Conservation (phyloP, 1,140 invertebrate genomes). For the Andricus grossulariae region DNA sequence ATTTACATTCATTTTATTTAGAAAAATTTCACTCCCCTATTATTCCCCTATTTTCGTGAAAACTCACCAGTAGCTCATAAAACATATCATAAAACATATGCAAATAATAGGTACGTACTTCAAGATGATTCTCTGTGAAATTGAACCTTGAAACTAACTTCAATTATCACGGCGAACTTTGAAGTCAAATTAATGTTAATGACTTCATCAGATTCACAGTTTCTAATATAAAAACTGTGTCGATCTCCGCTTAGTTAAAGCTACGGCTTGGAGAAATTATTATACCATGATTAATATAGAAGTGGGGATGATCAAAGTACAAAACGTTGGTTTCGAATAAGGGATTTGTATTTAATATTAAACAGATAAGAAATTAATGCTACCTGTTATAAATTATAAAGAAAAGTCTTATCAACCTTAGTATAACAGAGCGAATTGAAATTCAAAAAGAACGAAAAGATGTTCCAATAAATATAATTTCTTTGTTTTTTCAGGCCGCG, state of each 20-base stretch:
- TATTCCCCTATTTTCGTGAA: too few species aligned
- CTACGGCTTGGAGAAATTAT: background rate
- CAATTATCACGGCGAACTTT: background rate
- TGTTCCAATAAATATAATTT: too few species aligned
- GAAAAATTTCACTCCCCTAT: too few species aligned
- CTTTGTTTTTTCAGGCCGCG: too few species aligned
- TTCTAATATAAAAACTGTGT: background rate
- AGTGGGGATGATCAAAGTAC: constrained; percentile 4
- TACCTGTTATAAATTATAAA: background rate
- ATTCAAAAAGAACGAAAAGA: too few species aligned
- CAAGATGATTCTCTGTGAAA: background rate
- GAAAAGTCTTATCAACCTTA: too few species aligned
- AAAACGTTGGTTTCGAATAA: background rate
- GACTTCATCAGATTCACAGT: background rate
- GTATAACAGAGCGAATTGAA: too few species aligned
- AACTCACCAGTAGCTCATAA: too few species aligned
- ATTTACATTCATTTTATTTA: too few species aligned
- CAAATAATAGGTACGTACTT: too few species aligned
- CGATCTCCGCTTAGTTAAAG: background rate
- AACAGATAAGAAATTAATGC: background rate
- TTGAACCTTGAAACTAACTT: background rate
- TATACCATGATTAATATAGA: background rate
- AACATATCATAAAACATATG: too few species aligned
- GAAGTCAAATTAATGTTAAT: constrained; percentile 1
- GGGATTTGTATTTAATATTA: background rate